These are phyloP conservation scores for Hycleus cichorii DNA, from an alignment of 1,140 invertebrate species.

Conservation along the genomic window DNA sequence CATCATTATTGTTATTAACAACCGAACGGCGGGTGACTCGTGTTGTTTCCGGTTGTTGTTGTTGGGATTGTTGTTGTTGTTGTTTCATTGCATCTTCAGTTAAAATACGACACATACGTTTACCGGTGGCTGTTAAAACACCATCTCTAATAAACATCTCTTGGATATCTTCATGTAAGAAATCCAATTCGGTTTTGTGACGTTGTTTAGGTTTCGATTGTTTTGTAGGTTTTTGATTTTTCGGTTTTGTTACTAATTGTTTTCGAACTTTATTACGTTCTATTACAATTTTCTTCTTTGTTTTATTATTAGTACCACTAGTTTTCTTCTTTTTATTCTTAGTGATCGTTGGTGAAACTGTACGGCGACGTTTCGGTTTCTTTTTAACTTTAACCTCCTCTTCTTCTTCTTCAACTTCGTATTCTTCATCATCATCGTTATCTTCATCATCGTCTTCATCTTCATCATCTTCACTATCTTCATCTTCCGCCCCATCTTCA, in stretches of 20 bases:
- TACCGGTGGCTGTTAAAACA: conserved; percentile 47
- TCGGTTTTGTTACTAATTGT: neutral
- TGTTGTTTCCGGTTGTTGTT: conserved; percentile 13
- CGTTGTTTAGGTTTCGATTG: conserved; percentile 6
- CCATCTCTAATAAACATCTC: conserved; percentile 60
- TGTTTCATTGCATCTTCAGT: conserved; percentile 26
- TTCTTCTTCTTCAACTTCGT: neutral
- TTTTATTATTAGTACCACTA: neutral
- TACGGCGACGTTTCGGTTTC: neutral
- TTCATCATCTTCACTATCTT: conserved; percentile 22
- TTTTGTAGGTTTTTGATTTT: conserved; percentile 30
- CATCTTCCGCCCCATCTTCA: conserved; percentile 16
- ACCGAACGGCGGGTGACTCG: neutral
- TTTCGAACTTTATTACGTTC: neutral
- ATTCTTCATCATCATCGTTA: conserved; percentile 6
- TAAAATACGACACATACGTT: conserved; percentile 46
- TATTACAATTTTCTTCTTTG: neutral
- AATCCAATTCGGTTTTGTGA: conserved; percentile 46
- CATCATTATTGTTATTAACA: neutral
- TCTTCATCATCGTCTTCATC: conserved; percentile 16
- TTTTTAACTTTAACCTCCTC: neutral
- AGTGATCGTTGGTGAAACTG: neutral
- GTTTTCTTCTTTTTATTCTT: conserved; percentile 1
- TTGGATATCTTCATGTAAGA: conserved; percentile 57
- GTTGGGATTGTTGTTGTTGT: neutral